Conservation (phyloP, 2,888 invertebrate genomes). For the Blera fallax region DNA sequence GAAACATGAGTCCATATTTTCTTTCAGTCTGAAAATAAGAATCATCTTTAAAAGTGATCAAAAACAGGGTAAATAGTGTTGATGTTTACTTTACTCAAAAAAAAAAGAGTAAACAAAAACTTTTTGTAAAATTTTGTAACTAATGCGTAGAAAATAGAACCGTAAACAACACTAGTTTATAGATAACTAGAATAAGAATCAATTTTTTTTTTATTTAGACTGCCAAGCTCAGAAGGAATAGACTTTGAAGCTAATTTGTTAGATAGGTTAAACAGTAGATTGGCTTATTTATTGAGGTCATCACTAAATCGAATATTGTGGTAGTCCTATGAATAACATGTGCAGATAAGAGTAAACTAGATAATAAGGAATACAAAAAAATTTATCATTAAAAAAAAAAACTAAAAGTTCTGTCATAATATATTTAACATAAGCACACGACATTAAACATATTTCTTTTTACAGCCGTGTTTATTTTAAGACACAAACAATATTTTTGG, state of each 20-base stretch:
- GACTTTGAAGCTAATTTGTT: too few species aligned
- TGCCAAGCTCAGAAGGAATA: not conserved
- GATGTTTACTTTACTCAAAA: not conserved
- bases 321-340: not conserved
- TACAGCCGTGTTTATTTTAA: slow-evolving; percentile 15
- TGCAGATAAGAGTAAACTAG: not conserved
- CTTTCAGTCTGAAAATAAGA: not conserved
- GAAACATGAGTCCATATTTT: not conserved
- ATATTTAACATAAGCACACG: slow-evolving; percentile 2
- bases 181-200: not conserved
- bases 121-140: not conserved
- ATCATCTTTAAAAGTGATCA: not conserved
- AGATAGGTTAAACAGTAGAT: too few species aligned
- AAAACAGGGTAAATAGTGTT: not conserved
- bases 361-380: not conserved
- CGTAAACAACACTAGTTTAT: not conserved
- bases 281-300: not conserved
- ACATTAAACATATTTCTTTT: not conserved
- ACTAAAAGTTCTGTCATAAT: not conserved
- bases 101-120: not conserved
- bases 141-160: not conserved
- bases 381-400: not conserved
- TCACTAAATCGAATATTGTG: not conserved
- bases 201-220: not conserved
- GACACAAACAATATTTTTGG: not conserved